A percentile compares a stretch with the other conserved stretches of the same genome.
Conservation (phyloP, 2,113 vertebrate genomes). For the Passer domesticus region DNA sequence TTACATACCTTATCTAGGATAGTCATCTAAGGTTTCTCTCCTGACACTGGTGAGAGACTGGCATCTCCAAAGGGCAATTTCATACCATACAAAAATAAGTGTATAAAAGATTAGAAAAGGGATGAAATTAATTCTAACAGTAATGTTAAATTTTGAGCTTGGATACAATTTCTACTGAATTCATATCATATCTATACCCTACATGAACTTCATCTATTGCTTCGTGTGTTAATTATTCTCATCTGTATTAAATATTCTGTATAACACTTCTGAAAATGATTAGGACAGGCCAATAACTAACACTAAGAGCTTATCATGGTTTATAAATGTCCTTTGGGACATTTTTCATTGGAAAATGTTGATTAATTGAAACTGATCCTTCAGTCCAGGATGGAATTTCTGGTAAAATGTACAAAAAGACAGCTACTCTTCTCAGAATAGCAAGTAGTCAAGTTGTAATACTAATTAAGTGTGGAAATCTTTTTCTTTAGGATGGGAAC, state of each 20-base stretch:
- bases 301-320: conserved; percentile 46
- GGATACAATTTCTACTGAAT: conserved; percentile 27
- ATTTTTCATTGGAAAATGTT: conserved; percentile 58
- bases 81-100: background rate
- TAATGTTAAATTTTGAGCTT: conserved; percentile 28
- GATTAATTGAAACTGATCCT: conserved; percentile 62
- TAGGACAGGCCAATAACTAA: conserved; percentile 57
- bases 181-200: conserved; percentile 33
- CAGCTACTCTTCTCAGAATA: conserved; percentile 20
- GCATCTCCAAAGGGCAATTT: conserved; percentile 18
- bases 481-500: conserved; percentile 41
- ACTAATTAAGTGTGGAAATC: conserved; percentile 52
- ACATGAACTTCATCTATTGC: conserved; percentile 49
- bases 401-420: conserved; percentile 48
- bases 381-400: conserved; percentile 36
- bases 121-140: conserved; percentile 51
- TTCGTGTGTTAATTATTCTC: conserved; percentile 64
- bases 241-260: conserved; percentile 65
- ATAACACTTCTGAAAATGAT: conserved; percentile 61
- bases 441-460: conserved; percentile 38
- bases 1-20: background rate
- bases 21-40: conserved; percentile 10
- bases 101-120: conserved; percentile 14
- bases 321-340: conserved; percentile 53
- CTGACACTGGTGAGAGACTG: background rate